Base-by-base conservation (phyloP, 2,113 vertebrate species). In the Poicephalus meyeri region DNA sequence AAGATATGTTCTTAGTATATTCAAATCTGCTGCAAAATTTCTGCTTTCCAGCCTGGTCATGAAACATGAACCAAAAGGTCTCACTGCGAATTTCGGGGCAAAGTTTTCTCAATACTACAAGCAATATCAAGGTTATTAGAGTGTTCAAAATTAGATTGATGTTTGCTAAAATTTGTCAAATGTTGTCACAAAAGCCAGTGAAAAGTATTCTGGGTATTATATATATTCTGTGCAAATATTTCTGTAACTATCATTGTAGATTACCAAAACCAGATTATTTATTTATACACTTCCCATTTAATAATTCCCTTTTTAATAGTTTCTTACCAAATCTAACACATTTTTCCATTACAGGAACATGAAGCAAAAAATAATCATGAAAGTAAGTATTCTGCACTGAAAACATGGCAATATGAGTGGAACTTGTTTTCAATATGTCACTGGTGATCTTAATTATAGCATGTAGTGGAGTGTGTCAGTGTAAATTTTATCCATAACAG, bases 301-400 rank as follows among this genome's bases (percentile, higher is more conserved):
- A 29, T 74, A 52, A 61, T 86, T 64, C 7, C 4, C 31, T 71
- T 87, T 89, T 74, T 35, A 73, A 42, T 87, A 85, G 33, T 6
- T 91, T 87, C 47, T 56, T 46, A 41, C 60, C 1, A 72, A 85
- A 41, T 60, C 41, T 88, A 82, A 91, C 3, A 1, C 41, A 4
- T 85, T 81, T 82, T 97, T 97, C 60, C 23, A 80, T 97, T 97
- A 83, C 97, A 98, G 96, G 97, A 98, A 74, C 72, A 97, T 1
- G 98, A 98, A 98, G 93, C 97, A 29, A 98, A 97, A 73, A 97
- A 82, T 33, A 93, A 79, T 29, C 49, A 96, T 29, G 91, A 97
- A 15, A 78, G 98, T 99, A 95, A 98, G 98, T 98, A 93, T 84
- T 85, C 52, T 90, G 11, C 74, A 63, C 52, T 65, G n/a, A 73